These are phyloP conservation scores for Anneissia japonica DNA, from an alignment of 35 echinoderm and acorn worm genomes.

Conservation along the genomic window DNA sequence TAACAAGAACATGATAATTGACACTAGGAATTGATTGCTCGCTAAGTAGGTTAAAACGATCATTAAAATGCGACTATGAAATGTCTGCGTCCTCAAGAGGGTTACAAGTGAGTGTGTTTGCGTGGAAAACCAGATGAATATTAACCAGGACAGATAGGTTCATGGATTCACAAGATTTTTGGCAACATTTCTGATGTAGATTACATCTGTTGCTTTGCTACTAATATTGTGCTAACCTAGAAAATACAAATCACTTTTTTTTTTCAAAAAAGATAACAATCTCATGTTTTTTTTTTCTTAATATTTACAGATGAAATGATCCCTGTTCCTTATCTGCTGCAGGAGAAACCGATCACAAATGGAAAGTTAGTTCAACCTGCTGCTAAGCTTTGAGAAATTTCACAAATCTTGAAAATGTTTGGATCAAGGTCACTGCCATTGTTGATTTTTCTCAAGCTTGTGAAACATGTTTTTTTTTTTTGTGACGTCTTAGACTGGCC, in stretches of 20 bases:
- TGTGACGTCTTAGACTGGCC: too few relatives aligned
- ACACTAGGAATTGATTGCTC: not conserved
- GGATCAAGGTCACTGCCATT: not conserved
- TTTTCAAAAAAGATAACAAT: not conserved
- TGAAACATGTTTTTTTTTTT: too few relatives aligned
- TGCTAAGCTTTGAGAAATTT: not conserved
- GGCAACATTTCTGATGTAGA: not conserved
- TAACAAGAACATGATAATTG: not conserved
- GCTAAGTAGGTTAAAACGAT: not conserved
- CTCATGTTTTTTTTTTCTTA: not conserved
- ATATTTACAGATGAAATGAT: not conserved
- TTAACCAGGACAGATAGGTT: not conserved
- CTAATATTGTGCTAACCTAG: not conserved
- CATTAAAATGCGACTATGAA: not conserved
- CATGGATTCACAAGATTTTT: not conserved
- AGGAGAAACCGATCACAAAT: not conserved
- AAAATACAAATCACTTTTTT: not conserved
- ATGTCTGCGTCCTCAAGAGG: not conserved
- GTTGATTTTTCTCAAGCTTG: too few relatives aligned
- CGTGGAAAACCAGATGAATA: not conserved
- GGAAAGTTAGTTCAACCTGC: not conserved
- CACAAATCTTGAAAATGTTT: too few relatives aligned
- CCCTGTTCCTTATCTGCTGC: not conserved
- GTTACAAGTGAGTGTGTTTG: not conserved
- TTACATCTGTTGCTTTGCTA: not conserved